Conservation (phyloP, 2,888 invertebrate genomes). For the Julus scanicus region DNA sequence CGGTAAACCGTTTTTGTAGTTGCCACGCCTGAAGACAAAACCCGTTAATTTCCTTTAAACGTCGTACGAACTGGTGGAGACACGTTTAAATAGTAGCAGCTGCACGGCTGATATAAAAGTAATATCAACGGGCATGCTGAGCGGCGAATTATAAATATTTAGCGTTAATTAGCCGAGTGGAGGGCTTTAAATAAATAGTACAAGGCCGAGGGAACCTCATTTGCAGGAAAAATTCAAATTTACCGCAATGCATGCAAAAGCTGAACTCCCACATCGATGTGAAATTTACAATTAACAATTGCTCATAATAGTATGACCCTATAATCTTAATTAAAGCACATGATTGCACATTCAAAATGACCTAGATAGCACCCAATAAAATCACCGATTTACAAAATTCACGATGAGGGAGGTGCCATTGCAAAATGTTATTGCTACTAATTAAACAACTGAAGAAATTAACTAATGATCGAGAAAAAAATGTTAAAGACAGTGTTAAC, state of each 20-base stretch:
- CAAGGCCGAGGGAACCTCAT: neutral
- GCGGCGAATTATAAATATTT: neutral
- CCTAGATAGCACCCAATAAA: too few relatives aligned
- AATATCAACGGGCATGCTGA: neutral
- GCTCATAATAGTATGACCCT: neutral
- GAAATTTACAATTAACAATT: neutral
- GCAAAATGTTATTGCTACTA: too few relatives aligned
- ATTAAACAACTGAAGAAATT: too few relatives aligned
- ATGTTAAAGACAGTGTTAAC: too few relatives aligned
- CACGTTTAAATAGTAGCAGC: neutral
- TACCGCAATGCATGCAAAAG: neutral
- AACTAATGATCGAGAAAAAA: too few relatives aligned
- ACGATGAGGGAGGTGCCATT: too few relatives aligned
- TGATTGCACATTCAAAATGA: too few relatives aligned
- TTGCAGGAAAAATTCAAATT: neutral
- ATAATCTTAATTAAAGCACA: neutral
- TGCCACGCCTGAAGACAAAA: too few relatives aligned
- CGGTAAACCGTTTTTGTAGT: too few relatives aligned
- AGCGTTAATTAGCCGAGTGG: neutral
- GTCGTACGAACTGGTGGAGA: too few relatives aligned
- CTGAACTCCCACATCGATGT: neutral
- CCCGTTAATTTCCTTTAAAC: too few relatives aligned
- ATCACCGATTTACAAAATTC: too few relatives aligned
- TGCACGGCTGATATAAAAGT: neutral
- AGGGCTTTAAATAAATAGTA: constrained; percentile 1